Conservation (phyloP, 23 tunicate genomes). For the Styela clava region DNA sequence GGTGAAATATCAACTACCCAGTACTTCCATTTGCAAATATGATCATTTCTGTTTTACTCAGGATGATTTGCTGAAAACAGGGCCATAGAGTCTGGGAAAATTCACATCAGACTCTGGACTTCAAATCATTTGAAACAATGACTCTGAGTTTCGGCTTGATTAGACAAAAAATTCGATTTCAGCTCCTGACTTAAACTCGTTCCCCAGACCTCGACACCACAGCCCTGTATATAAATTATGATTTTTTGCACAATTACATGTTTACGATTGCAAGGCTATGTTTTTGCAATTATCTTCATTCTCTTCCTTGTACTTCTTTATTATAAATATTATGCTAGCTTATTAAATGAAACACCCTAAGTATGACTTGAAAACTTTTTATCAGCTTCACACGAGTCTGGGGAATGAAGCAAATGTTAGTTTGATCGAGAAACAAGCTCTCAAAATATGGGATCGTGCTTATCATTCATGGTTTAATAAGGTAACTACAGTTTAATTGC, state of each 20-base stretch:
- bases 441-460: slow-evolving; percentile 74
- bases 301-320: too few species aligned
- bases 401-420: slow-evolving; percentile 28
- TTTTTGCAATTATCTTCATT: too few species aligned
- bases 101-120: background rate
- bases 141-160: background rate
- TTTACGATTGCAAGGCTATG: too few species aligned
- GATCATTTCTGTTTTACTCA: background rate
- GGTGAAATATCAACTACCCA: slow-evolving; percentile 3
- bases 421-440: slow-evolving; percentile 69
- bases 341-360: too few species aligned
- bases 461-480: slow-evolving; percentile 48
- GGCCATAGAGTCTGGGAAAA: too few species aligned
- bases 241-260: too few species aligned
- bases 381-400: background rate
- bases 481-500: background rate
- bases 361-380: too few species aligned
- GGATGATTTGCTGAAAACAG: background rate
- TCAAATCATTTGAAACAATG: background rate
- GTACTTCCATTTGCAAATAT: background rate
- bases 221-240: too few species aligned
- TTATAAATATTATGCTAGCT: too few species aligned
- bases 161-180: too few species aligned
- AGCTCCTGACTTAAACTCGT: too few species aligned
- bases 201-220: too few species aligned